phyloP scores from a whole-genome alignment of 2,888 invertebrate genomes.

The Tetragonisca angustula region DNA sequence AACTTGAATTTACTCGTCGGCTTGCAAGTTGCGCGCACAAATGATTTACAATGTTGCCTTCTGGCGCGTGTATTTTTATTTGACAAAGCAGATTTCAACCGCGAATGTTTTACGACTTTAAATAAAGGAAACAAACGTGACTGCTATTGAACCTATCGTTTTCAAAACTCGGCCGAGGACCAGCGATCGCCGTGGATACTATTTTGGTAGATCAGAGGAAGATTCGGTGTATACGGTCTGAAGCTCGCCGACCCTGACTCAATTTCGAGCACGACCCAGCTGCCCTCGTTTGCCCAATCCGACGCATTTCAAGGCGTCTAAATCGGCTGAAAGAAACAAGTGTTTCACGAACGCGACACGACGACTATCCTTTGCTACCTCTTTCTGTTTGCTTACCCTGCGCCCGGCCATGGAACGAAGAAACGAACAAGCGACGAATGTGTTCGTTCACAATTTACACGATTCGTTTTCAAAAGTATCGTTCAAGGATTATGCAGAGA shows the following conservation, averaged over 20 bases:
- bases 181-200: slow-evolving; percentile 62
- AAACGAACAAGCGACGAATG: background rate
- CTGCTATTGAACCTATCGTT: slow-evolving; percentile 40
- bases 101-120: slow-evolving; percentile 13
- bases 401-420: background rate
- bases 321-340: slow-evolving; percentile 4
- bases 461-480: background rate
- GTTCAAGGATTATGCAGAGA: accelerated
- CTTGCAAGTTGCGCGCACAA: background rate
- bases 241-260: slow-evolving; percentile 77
- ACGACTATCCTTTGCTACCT: background rate
- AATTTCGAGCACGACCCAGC: slow-evolving; percentile 73
- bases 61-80: slow-evolving; percentile 25
- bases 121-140: background rate
- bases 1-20: slow-evolving; percentile 41
- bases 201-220: slow-evolving; percentile 70
- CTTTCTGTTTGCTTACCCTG: background rate
- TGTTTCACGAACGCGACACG: background rate
- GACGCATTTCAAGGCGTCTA: slow-evolving; percentile 48
- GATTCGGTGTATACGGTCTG: slow-evolving; percentile 58
- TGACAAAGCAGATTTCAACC: background rate
- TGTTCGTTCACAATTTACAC: no score
- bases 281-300: slow-evolving; percentile 69
- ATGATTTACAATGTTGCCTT: slow-evolving; percentile 23
- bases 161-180: slow-evolving; percentile 67